Evolutionary conservation across 1,140 invertebrate species (phyloP), one percentile per base, ranked within the genome.

Genomic region (Hirudo medicinalis): DNA sequence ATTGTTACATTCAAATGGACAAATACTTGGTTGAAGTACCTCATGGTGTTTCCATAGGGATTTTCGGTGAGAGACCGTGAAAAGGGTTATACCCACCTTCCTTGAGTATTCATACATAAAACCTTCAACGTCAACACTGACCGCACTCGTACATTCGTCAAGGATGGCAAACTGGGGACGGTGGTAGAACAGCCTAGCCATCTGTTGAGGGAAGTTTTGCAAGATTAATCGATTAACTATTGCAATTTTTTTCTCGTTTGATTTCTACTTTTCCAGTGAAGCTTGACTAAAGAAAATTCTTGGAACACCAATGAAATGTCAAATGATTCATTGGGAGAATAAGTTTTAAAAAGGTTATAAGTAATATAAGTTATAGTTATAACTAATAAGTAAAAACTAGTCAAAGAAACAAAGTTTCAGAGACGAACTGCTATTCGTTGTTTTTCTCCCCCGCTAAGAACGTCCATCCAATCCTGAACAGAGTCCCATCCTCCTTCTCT

Each of bases 61-160:
- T 79, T 93, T 92, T 74, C 94, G 87, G 84, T 99, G 95, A 1
- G 92, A 95, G 32, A 98, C 94, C 0, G 95, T 99, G 80, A 99
- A 94, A 29, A 99, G 82, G 22, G 94, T 94, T 78, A 99, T 98
- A 54, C 91, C 91, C 76, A 89, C 88, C 80, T 89, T 79, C 75
- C 88, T 85, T 77, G 93, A 96, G 80, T 96, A 92, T 74, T 89
- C 87, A 78, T 99, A 98, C 90, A 99, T 97, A 66, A 88, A 89
- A 71, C 92, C 94, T 81, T 98, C 96, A 0, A 98, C 94, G 81
- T 98, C 95, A 0, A 97, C 91, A 74, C 92, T 95, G 0, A 97
- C 94, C 6, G 94, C 94, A 81, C 91, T 94, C 0, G 96, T 99
- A 78, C 96, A 99, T 82, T 99, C 95, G 80, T 99, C 96, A 72